Evolutionary conservation across 2,888 invertebrate genomes (phyloP).

Genomic region (Sinodicranocentrus sp.): DNA sequence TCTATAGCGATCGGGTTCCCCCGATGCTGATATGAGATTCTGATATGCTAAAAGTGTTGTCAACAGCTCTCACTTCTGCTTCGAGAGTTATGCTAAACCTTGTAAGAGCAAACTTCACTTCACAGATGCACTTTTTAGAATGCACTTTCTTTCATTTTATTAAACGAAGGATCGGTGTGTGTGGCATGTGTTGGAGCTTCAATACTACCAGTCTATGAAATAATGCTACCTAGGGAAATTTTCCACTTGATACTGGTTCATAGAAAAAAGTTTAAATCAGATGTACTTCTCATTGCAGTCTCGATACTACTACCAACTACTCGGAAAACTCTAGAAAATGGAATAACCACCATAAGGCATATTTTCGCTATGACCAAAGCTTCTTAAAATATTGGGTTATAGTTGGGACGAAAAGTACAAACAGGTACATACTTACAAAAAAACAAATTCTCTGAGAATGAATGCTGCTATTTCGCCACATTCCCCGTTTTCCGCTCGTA

Average conservation of each 20-base stretch:
- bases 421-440: too few relatives aligned
- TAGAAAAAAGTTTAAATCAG: too few relatives aligned
- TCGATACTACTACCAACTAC: not conserved
- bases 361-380: too few relatives aligned
- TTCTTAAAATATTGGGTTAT: too few relatives aligned
- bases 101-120: not conserved
- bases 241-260: too few relatives aligned
- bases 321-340: too few relatives aligned
- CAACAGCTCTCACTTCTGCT: not conserved
- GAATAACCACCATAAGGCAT: too few relatives aligned
- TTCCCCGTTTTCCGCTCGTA: too few relatives aligned
- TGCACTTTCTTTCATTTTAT: not conserved
- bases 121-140: not conserved
- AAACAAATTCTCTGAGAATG: too few relatives aligned
- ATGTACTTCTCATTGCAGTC: too few relatives aligned
- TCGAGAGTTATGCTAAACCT: not conserved
- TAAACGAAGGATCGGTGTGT: not conserved
- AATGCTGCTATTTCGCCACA: too few relatives aligned
- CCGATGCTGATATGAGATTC: conserved; percentile 23
- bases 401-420: too few relatives aligned
- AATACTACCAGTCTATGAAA: conserved; percentile 6
- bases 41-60: conserved; percentile 47
- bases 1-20: not conserved
- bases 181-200: not conserved
- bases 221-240: conserved; percentile 43